Conservation (phyloP, 2,888 invertebrate genomes). For the Meghimatium bilineatum region DNA sequence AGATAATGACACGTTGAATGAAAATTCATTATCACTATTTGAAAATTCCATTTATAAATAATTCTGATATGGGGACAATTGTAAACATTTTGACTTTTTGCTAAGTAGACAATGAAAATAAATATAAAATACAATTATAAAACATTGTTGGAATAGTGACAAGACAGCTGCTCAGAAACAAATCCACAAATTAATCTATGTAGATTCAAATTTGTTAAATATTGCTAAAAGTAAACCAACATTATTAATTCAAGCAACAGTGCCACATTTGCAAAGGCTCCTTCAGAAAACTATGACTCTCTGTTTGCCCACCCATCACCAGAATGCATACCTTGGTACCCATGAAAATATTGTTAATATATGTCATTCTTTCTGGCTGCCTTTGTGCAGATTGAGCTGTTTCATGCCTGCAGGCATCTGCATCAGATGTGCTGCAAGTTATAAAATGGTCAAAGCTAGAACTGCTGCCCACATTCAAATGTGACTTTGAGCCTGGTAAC, state of each 20-base stretch:
- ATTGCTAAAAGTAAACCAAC: too few species aligned
- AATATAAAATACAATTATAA: too few species aligned
- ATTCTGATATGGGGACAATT: too few species aligned
- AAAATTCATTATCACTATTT: too few species aligned
- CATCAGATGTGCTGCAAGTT: not conserved
- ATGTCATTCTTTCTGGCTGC: not conserved
- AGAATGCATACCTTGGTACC: constrained; percentile 51
- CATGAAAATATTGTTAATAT: not conserved
- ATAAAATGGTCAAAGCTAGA: not conserved
- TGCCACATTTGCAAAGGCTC: constrained; percentile 61
- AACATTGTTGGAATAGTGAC: not conserved
- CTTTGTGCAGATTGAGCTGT: constrained; percentile 12
- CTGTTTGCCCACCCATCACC: constrained; percentile 61
- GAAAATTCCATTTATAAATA: too few species aligned
- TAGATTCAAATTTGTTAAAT: too few species aligned
- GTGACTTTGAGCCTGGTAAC: not conserved
- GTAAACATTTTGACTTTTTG: too few species aligned
- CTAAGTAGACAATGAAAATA: too few species aligned
- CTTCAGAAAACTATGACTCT: constrained; percentile 52
- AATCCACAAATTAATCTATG: not conserved
- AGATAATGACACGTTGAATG: too few species aligned
- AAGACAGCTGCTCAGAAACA: not conserved
- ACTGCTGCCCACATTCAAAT: too few species aligned
- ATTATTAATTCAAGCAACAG: constrained; percentile 46
- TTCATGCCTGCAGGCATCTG: not conserved